Base-by-base conservation (phyloP, 2,797 vertebrate species). In the Fratercula arctica region DNA sequence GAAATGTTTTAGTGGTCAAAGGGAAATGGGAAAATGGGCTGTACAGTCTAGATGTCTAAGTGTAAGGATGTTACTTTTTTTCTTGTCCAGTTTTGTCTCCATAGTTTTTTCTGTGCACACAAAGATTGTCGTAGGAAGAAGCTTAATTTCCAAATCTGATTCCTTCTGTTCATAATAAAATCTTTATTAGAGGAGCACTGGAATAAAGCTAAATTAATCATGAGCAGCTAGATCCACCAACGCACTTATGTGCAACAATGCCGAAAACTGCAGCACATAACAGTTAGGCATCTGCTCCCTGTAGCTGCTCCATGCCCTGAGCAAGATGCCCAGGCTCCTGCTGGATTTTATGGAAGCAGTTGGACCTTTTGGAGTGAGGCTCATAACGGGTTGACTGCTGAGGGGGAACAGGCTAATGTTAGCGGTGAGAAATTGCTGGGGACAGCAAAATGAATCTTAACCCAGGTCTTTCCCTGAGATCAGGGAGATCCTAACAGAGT, bases 191-290 rank as follows among this genome's bases (percentile, higher is more conserved):
- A 91, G 84, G 85, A 92, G 33, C 75, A 72, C 21, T 26, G 61
- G 39, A 93, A 68, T 90, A 90, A 67, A 84, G 59, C 54, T 97
- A 79, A 94, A 94, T 96, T 92, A 95, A 87, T 94, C 73, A 96
- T 73, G 56, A 96, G 75, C 41, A 85, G 78, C 57, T 77, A 93
- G 54, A 90, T 48, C 46, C 67, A 84, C 50, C 79, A 85, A 79
- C 0, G 2, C 50, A n/a, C 54, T 94, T 81, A 23, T 45, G 53
- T 56, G 73, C 63, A 64, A 70, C 76, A 78, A n/a, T 75, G 77
- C 68, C 1, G 12, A 48, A 68, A 96, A 80, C 0, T 15, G 74
- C 73, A 88, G 69, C 83, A 70, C 70, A 88, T 84, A 94, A 86
- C 66, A 90, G 33, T 86, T 8, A 63, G 70, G 25, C 85, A 93